Base-by-base conservation (phyloP, 2,113 vertebrate species). In the Drymodes brunneopygia region DNA sequence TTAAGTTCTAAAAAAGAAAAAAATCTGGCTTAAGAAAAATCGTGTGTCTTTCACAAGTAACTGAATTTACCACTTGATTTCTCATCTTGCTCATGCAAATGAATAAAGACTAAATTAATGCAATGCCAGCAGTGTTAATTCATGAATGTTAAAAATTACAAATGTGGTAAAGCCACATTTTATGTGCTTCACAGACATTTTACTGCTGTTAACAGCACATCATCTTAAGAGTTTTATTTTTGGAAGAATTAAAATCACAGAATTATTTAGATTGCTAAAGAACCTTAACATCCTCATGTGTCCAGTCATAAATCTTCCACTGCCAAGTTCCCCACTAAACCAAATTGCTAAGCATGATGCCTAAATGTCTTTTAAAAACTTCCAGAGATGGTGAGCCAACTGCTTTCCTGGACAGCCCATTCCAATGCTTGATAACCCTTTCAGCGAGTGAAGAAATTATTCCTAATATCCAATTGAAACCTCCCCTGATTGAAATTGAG, bases 221-320 rank as follows among this genome's bases (percentile, higher is more conserved):
- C 23, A 69, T 42, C 48, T 40, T 60, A 67, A 27, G 15, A 80
- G 38, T 31, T 82, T 29, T 44, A 40, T 48, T 85, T 84, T 71
- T 69, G 11, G 12, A 72, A 83, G 54, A 60, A 36, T 54, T 86
- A n/a, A 64, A 57, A 53, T 87, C 22, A 36, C 12, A 47, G 29
- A 53, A 42, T 67, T 17, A 5, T 53, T 75, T 48, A 15, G 18
- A 1, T 38, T 83, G 36, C 7, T 42, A 70, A 70, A 74, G n/a
- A 42, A 20, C 13, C 4, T 27, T 73, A 56, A 48, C 50, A 40
- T 58, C 8, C 24, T 61, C 0, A 0, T 35, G 19, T 40, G 38
- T 62, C 31, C 47, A 62, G 8, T 14, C 1, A 0, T 80, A 44
- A 86, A 66, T 29, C 15, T 71, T 31, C 12, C 17, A 12, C 7